Evolutionary conservation across 2,797 vertebrate genomes (phyloP).

Genomic region (Phrynocephalus guinanensis): DNA sequence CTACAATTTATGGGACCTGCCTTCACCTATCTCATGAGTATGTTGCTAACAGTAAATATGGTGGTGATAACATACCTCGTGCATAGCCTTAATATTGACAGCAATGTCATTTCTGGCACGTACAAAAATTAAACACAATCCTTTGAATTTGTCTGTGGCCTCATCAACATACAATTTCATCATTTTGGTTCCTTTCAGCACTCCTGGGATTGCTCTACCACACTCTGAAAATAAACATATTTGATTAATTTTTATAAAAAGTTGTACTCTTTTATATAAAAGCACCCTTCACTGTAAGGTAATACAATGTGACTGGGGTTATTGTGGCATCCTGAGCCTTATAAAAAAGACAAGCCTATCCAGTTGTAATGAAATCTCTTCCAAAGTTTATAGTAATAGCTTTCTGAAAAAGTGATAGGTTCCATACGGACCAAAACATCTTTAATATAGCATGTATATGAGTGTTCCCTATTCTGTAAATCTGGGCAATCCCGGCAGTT

Average conservation of each 20-base stretch:
- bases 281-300: not conserved
- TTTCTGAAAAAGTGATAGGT: not conserved
- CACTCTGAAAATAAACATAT: conserved; percentile 79
- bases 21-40: not conserved
- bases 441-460: not conserved
- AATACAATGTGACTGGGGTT: not conserved
- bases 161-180: conserved; percentile 77
- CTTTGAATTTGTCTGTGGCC: conserved; percentile 71
- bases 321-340: not conserved
- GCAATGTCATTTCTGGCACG: conserved; percentile 72
- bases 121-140: conserved; percentile 80
- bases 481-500: not conserved
- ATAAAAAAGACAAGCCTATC: not conserved
- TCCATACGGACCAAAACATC: not conserved
- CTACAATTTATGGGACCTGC: not conserved
- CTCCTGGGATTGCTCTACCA: conserved; percentile 77
- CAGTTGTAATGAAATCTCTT: not conserved
- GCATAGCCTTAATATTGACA: conserved; percentile 78
- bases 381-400: not conserved
- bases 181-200: conserved; percentile 75
- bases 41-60: not conserved
- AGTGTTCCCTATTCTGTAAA: not conserved
- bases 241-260: not conserved
- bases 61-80: conserved; percentile 76
- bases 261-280: not conserved